These are phyloP conservation scores for Andrena fulva DNA, from an alignment of 2,888 invertebrate genomes.

Conservation along the genomic window DNA sequence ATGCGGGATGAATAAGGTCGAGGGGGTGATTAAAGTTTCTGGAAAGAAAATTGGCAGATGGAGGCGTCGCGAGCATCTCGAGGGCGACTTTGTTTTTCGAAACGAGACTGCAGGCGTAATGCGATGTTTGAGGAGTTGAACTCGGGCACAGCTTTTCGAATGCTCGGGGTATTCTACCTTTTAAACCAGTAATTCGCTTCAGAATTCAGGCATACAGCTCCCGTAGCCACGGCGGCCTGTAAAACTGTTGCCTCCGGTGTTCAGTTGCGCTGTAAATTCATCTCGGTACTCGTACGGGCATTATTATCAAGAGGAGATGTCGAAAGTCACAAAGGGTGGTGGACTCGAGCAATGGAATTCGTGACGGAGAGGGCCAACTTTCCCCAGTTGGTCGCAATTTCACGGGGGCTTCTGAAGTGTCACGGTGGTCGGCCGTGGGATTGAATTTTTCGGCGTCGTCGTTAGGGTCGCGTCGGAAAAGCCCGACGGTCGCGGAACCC, in stretches of 20 bases:
- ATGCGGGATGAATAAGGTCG: neutral
- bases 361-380: neutral
- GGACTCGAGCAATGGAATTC: conserved; percentile 1
- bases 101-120: neutral
- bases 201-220: too few species aligned
- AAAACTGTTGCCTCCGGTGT: too few species aligned
- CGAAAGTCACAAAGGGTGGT: neutral
- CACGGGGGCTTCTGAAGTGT: neutral
- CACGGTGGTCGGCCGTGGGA: neutral
- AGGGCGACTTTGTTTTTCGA: neutral
- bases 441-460: conserved; percentile 25
- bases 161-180: too few species aligned
- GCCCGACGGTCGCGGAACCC: neutral
- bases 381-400: conserved; percentile 6
- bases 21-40: neutral
- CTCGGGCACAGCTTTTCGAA: too few species aligned
- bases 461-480: conserved; percentile 21
- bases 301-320: neutral
- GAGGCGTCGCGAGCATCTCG: neutral
- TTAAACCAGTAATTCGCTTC: too few species aligned
- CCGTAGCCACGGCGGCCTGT: too few species aligned
- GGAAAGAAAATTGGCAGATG: neutral
- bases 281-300: neutral
- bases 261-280: neutral
- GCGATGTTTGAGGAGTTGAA: too few species aligned